Evolutionary conservation across 2,113 vertebrate species (phyloP).

Genomic region (Phycodurus eques): DNA sequence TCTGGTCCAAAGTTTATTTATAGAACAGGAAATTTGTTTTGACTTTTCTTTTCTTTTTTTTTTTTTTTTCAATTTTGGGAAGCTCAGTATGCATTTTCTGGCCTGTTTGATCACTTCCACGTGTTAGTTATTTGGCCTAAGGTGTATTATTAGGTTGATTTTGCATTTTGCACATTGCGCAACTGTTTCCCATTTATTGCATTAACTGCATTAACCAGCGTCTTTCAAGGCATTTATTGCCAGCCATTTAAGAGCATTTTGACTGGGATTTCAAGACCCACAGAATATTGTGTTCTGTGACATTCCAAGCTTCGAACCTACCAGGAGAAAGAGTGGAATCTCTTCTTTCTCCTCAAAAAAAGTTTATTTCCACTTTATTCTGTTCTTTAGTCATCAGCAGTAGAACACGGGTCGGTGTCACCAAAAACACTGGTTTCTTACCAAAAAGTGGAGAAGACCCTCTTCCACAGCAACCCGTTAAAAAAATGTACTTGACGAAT

Average conservation of each 20-base stretch:
- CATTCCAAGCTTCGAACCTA: too few relatives aligned
- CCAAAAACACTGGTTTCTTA: neutral
- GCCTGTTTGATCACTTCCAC: neutral
- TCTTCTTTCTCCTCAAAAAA: neutral
- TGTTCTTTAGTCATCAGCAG: neutral
- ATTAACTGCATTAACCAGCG: too few relatives aligned
- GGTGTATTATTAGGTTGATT: neutral
- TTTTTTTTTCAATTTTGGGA: conserved; percentile 8
- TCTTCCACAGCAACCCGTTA: too few relatives aligned
- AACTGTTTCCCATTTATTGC: neutral
- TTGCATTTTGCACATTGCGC: neutral
- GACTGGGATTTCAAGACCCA: neutral
- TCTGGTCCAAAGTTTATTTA: conserved; percentile 22
- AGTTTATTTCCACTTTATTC: neutral
- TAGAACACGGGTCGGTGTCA: neutral
- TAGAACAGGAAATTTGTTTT: neutral
- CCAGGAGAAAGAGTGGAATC: too few relatives aligned
- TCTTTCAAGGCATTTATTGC: too few relatives aligned
- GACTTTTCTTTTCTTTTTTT: neutral
- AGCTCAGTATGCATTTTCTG: neutral
- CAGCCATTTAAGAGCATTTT: neutral
- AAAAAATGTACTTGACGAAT: too few relatives aligned
- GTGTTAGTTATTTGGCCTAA: neutral
- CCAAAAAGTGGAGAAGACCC: neutral
- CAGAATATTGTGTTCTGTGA: neutral